phyloP scores from a whole-genome alignment of 2,888 invertebrate species.

The Dioctria linearis region DNA sequence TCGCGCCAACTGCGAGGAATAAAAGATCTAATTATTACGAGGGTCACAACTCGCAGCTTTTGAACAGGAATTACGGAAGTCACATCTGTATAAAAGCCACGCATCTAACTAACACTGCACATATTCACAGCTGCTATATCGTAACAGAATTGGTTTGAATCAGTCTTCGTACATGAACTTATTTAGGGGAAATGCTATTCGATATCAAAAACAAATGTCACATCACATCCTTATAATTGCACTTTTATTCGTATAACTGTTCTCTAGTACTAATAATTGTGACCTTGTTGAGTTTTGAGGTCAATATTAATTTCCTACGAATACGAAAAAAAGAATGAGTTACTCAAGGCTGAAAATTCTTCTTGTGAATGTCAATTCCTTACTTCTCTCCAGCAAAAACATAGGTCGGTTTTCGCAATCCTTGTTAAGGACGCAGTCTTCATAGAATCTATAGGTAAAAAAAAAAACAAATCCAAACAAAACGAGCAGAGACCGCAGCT shows the following conservation, averaged over 20 bases:
- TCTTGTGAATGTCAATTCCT: too few relatives aligned
- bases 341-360: too few relatives aligned
- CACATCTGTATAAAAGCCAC: constrained; percentile 38
- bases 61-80: not conserved
- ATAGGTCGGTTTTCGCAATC: not conserved
- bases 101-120: not conserved
- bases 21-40: constrained; percentile 38
- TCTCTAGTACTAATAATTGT: not conserved
- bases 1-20: constrained; percentile 41
- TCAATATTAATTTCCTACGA: not conserved
- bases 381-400: not conserved
- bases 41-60: constrained; percentile 26
- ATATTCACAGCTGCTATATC: constrained; percentile 37
- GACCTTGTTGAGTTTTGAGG: not conserved
- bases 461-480: not conserved
- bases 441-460: not conserved
- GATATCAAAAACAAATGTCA: not conserved
- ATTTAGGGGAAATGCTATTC: constrained; percentile 10
- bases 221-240: not conserved
- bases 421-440: not conserved
- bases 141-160: constrained; percentile 7
- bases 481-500: not conserved
- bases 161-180: not conserved
- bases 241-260: not conserved
- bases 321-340: not conserved